Evolutionary conservation across 2,113 vertebrate genomes (phyloP).

Genomic region (Paradoxurus hermaphroditus): DNA sequence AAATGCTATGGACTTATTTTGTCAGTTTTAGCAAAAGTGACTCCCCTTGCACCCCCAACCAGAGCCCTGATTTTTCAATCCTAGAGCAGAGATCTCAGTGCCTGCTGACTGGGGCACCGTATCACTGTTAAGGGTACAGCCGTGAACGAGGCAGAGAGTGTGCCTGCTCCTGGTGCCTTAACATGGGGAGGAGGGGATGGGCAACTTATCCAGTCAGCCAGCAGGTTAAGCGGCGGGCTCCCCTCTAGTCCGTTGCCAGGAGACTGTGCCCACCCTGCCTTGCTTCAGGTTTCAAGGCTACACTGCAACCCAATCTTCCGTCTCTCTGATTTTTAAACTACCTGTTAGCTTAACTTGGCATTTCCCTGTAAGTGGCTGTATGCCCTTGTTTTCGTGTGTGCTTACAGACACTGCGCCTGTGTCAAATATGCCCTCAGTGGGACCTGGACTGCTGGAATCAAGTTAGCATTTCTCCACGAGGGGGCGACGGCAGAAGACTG

Average conservation of each 20-base stretch:
- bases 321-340: background rate
- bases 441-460: background rate
- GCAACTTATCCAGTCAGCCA: background rate
- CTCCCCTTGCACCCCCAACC: too few species aligned
- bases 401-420: background rate
- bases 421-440: background rate
- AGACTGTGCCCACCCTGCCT: background rate
- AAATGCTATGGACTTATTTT: background rate
- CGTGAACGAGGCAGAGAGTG: background rate
- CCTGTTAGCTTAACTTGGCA: background rate
- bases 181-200: background rate
- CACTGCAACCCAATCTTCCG: background rate
- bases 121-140: background rate
- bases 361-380: background rate
- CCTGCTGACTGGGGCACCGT: rapidly evolving
- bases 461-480: background rate
- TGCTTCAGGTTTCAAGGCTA: background rate
- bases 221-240: background rate
- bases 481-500: too few species aligned
- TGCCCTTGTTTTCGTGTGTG: background rate
- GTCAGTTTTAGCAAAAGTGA: background rate
- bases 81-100: background rate
- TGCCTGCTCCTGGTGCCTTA: background rate
- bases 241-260: background rate
- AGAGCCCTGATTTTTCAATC: background rate